Evolutionary conservation across 2,797 vertebrate species (phyloP).

Genomic region (Chromis chromis): DNA sequence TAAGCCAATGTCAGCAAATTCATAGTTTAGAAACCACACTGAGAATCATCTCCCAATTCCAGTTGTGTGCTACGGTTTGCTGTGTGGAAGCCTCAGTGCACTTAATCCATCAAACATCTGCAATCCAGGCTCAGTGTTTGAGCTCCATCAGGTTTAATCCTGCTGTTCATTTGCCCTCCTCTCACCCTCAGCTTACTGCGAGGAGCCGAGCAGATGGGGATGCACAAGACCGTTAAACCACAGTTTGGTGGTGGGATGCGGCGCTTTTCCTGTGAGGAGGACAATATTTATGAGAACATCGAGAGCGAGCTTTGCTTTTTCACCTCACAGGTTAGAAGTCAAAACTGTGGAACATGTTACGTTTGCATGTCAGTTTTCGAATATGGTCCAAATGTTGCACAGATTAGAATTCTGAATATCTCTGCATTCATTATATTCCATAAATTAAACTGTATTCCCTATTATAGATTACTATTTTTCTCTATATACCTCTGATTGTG

Average conservation of each 20-base stretch:
- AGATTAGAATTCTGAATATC: neutral
- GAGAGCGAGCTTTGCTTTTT: conserved; percentile 94
- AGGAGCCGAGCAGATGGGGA: conserved; percentile 92
- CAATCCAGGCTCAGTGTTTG: neutral
- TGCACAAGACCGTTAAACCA: conserved; percentile 90
- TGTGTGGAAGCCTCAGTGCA: neutral
- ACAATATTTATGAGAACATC: conserved; percentile 95
- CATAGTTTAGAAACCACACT: neutral
- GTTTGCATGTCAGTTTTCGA: neutral
- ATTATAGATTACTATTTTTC: neutral
- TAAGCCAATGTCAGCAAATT: neutral
- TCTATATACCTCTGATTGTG: neutral
- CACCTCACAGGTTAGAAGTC: conserved; percentile 90
- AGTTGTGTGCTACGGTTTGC: conserved; percentile 12
- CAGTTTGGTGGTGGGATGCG: conserved; percentile 92
- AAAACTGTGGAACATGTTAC: neutral
- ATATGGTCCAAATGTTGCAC: neutral
- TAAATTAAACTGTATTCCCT: neutral
- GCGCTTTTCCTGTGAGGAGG: conserved; percentile 92
- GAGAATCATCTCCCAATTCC: neutral
- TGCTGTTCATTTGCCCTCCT: conserved; percentile 27
- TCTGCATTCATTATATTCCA: no score
- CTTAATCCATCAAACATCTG: conserved; percentile 50
- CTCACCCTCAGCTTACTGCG: conserved; percentile 86
- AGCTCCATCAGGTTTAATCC: conserved; percentile 32